Evolutionary conservation across 2,797 vertebrate genomes (phyloP).

Genomic region (Pempheris klunzingeri): DNA sequence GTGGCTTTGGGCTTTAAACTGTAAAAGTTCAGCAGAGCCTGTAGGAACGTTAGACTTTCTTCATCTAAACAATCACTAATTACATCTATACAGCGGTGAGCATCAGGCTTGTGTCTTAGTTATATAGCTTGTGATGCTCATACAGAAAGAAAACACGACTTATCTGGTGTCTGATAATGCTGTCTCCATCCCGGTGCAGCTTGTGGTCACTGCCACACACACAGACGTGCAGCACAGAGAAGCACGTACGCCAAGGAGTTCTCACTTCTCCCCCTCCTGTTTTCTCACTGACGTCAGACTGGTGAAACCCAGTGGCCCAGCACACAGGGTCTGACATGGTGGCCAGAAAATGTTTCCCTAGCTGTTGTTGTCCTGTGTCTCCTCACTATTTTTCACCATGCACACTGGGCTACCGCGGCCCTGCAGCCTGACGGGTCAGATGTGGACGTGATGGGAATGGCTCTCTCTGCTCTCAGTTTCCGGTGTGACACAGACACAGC

Average conservation of each 20-base stretch:
- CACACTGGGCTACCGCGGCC: not conserved
- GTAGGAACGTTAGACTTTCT: too few species aligned
- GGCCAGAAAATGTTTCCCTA: slow-evolving; percentile 40
- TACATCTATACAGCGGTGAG: too few species aligned
- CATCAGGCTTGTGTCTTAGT: not conserved
- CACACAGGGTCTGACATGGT: slow-evolving; percentile 26
- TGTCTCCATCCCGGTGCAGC: not conserved
- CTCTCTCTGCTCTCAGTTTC: slow-evolving; percentile 42
- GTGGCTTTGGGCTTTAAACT: too few species aligned
- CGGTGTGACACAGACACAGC: slow-evolving; percentile 45
- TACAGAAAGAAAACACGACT: slow-evolving; percentile 41
- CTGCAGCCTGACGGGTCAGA: slow-evolving; percentile 34
- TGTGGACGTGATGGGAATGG: slow-evolving; percentile 63
- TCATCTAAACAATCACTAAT: too few species aligned
- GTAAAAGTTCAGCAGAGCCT: too few species aligned
- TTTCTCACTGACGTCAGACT: not conserved
- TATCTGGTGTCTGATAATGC: slow-evolving; percentile 42
- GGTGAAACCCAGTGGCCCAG: slow-evolving; percentile 25
- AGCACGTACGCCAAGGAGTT: slow-evolving; percentile 7
- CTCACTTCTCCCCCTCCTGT: not conserved
- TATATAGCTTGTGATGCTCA: slow-evolving; percentile 1
- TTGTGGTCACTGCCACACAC: not conserved
- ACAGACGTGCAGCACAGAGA: not conserved
- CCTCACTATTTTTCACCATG: slow-evolving; percentile 2
- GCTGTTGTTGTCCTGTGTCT: not conserved